Conservation (phyloP, 2,797 vertebrate species). For the Hapalemur alaotrensis region DNA sequence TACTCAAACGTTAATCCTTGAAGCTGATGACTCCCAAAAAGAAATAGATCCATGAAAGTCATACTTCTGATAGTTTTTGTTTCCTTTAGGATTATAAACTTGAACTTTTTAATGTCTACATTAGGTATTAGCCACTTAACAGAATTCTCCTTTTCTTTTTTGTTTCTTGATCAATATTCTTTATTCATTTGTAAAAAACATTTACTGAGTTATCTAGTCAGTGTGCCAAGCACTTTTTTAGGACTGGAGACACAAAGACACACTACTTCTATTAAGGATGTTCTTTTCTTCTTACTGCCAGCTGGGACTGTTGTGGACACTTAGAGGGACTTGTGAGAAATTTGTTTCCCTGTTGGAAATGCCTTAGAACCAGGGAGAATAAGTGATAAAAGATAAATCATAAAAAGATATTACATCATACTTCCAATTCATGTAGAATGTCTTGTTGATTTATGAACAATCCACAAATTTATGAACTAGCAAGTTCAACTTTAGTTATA, state of each 20-base stretch:
- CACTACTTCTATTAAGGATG: neutral
- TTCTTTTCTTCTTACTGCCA: neutral
- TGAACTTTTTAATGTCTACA: neutral
- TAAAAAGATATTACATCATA: neutral
- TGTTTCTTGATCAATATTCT: neutral
- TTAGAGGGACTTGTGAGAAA: constrained; percentile 23
- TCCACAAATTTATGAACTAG: neutral
- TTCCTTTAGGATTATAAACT: constrained; percentile 1
- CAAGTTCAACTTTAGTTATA: neutral
- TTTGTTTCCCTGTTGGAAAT: constrained; percentile 30
- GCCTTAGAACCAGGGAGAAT: constrained; percentile 11
- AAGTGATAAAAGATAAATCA: neutral
- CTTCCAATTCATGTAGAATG: neutral
- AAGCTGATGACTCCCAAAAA: neutral
- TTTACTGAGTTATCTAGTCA: neutral
- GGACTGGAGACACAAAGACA: neutral
- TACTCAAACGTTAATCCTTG: neutral
- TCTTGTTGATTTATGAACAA: neutral
- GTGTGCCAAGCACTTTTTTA: neutral
- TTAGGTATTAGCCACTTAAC: neutral
- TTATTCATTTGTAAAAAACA: constrained; percentile 30
- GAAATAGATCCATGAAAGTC: neutral
- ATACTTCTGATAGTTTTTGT: neutral
- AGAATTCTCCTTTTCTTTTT: neutral
- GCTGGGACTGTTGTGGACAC: neutral